Evolutionary conservation across 2,797 vertebrate species (phyloP), one percentile per base, ranked within the genome.

Genomic region (Gymnocypris eckloni): DNA sequence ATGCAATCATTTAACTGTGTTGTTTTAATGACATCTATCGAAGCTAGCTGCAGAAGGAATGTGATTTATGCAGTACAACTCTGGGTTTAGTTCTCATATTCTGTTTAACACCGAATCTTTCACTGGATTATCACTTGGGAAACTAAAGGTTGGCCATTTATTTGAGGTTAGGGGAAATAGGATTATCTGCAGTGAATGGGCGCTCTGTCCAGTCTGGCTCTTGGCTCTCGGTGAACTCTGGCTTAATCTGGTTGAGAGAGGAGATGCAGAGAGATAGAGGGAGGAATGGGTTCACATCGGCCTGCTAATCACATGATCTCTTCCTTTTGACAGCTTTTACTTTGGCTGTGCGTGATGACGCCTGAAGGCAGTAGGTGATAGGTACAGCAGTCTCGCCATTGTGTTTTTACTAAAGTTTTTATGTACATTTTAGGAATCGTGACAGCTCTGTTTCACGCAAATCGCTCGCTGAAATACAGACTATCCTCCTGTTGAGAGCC

Each of bases 241-340:
- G 72, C 81, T 41, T 89, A 89, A 89, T 90, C 88, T 85, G 48
- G 73, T 89, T 89, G 87, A 50, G 43, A 75, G 48, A 37, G 75
- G 81, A 82, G 75, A 85, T 80, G 41, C 39, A 85, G 80, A 86
- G 80, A 89, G 76, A 86, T 69, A 83, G 41, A 79, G 18, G 45
- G 52, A 87, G 79, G 82, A 83, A 81, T 86, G 56, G 84, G 84
- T 86, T 75, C 71, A 64, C 71, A 39, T 88, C 80, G 43, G 50
- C 37, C 64, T 73, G 81, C 56, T 80, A 66, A 81, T 90, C 86
- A 87, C 78, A 87, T 87, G 87, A 88, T 85, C 83, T 54, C 39
- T 25, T 86, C 45, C 66, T 82, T 81, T 80, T 81, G 80, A 78
- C 81, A 79, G 73, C 20, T 56, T 52, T 84, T 76, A 33, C 28